Conservation (phyloP, 2,797 vertebrate genomes). For the Acanthiza pusilla region DNA sequence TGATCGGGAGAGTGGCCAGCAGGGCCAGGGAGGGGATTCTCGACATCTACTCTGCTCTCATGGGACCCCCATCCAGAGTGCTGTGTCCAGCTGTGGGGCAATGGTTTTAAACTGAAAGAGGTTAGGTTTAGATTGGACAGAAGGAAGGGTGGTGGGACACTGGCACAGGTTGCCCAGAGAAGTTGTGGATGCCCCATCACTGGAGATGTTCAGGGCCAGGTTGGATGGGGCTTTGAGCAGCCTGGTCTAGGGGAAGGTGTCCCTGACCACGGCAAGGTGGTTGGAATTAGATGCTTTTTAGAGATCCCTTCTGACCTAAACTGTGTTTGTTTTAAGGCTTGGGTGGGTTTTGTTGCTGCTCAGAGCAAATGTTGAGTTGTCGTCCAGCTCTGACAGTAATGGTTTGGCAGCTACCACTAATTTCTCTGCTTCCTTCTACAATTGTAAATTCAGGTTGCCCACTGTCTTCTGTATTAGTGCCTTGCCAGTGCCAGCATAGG, state of each 20-base stretch:
- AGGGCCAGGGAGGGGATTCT: neutral
- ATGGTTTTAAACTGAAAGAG: neutral
- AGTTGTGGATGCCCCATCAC: neutral
- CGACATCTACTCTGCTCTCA: neutral
- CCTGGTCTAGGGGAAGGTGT: neutral
- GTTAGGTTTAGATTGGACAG: neutral
- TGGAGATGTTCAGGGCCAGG: neutral
- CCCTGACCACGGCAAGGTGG: neutral
- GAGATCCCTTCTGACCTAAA: neutral
- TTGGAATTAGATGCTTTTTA: neutral
- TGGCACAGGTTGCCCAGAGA: neutral
- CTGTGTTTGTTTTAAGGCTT: neutral
- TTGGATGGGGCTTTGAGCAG: neutral
- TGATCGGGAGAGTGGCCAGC: neutral
- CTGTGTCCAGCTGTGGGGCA: neutral
- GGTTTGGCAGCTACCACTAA: neutral
- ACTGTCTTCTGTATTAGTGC: neutral
- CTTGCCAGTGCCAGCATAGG: neutral
- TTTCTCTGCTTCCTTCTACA: neutral
- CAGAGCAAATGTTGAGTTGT: neutral
- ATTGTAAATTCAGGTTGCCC: neutral
- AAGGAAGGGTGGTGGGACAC: neutral
- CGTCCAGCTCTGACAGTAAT: neutral
- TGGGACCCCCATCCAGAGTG: neutral
- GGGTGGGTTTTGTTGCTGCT: neutral